Conservation (phyloP, 1,140 invertebrate genomes). For the Drosophila neocordata region DNA sequence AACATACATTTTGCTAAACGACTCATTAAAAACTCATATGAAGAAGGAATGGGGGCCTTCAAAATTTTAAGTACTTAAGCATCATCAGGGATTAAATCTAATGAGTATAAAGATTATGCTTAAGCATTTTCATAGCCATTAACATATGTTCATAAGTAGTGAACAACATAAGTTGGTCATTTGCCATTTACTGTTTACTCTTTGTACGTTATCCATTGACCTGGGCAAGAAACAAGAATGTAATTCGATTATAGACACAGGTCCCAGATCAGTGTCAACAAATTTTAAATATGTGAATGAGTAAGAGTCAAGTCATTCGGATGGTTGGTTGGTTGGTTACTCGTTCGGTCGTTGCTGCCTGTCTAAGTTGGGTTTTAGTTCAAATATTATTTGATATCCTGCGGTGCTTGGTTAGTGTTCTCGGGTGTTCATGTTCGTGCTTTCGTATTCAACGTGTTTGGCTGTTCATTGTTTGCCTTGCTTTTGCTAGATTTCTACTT, state of each 20-base stretch:
- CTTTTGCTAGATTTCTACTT: constrained; percentile 18
- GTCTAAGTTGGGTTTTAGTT: constrained; percentile 3
- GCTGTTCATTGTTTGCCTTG: constrained; percentile 14
- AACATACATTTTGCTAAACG: constrained; percentile 6
- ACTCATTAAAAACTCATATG: constrained; percentile 19
- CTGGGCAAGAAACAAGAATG: not conserved
- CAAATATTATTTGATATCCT: constrained; percentile 21
- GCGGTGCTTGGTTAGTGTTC: constrained; percentile 1
- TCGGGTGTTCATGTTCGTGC: not conserved
- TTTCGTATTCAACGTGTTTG: too few relatives aligned
- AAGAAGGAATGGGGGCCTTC: not conserved
- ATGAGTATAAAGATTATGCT: constrained; percentile 9
- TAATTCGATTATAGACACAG: constrained; percentile 9
- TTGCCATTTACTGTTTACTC: not conserved
- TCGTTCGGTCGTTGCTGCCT: not conserved
- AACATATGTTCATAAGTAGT: constrained; percentile 7
- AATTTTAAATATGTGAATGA: constrained; percentile 2
- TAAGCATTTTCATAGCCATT: constrained; percentile 10
- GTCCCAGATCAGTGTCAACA: constrained; percentile 7
- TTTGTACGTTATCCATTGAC: constrained; percentile 2
- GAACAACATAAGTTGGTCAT: constrained; percentile 1
- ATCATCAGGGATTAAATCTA: constrained; percentile 8
- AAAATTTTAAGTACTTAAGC: constrained; percentile 9
- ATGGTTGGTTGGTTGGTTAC: too few relatives aligned
- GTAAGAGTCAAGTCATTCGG: not conserved